phyloP scores from a whole-genome alignment of 2,888 invertebrate genomes.

The Crepidodera aurea region DNA sequence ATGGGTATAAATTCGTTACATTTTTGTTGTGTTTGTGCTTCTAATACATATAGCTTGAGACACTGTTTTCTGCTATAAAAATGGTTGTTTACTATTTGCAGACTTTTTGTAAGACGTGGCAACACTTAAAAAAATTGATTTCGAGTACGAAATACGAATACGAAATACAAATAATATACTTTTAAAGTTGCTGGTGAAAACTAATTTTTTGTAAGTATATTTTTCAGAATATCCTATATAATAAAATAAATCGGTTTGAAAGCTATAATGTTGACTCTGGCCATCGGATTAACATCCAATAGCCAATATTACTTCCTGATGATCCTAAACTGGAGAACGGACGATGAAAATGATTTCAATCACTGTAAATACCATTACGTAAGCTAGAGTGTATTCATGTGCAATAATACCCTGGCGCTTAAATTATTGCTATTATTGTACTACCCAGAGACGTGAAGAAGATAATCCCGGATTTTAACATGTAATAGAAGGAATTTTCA shows the following conservation, averaged over 20 bases:
- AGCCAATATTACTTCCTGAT: constrained; percentile 38
- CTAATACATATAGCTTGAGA: no score
- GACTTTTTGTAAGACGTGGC: no score
- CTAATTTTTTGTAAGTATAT: no score
- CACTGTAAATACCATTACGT: constrained; percentile 61
- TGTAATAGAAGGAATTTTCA: constrained; percentile 53
- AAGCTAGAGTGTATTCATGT: constrained; percentile 60
- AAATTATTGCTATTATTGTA: constrained; percentile 61
- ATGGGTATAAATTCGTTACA: no score
- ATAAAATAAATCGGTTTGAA: neutral
- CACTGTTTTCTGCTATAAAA: no score
- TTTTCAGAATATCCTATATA: no score
- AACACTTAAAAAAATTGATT: no score
- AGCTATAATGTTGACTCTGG: neutral
- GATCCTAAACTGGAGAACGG: constrained; percentile 45
- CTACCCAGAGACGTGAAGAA: constrained; percentile 55
- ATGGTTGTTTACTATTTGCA: no score
- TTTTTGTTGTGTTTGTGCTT: no score
- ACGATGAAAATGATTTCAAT: constrained; percentile 60
- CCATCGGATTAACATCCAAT: constrained; percentile 28
- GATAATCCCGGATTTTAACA: constrained; percentile 59
- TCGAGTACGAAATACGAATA: no score
- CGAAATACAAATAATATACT: no score
- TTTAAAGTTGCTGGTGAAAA: no score
- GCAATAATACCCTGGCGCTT: constrained; percentile 59